These are phyloP conservation scores for Panonychus citri DNA, from an alignment of 1,140 invertebrate species.

Conservation along the genomic window DNA sequence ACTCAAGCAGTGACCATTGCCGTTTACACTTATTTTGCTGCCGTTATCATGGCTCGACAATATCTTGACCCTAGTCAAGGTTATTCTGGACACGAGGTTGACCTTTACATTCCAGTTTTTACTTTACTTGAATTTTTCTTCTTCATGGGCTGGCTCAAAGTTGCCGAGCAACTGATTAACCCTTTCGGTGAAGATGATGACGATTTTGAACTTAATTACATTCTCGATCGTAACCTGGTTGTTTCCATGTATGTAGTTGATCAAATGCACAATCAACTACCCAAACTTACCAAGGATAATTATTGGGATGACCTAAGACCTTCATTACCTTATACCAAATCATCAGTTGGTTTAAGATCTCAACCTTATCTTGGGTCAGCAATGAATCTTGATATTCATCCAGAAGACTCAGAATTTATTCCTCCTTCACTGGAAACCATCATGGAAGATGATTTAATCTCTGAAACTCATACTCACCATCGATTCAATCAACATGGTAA, in stretches of 20 bases:
- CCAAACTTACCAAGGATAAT: constrained; percentile 19
- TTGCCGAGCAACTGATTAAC: constrained; percentile 23
- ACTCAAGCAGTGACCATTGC: constrained; percentile 24
- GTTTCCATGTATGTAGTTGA: constrained; percentile 14
- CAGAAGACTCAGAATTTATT: constrained; percentile 15
- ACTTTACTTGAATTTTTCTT: constrained; percentile 59
- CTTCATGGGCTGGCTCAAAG: constrained; percentile 70
- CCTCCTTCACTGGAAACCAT: constrained; percentile 13
- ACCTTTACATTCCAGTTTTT: constrained; percentile 18
- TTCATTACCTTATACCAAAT: constrained; percentile 22
- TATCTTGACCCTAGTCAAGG: constrained; percentile 34
- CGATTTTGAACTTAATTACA: constrained; percentile 24
- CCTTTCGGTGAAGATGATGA: constrained; percentile 30
- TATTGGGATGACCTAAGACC: constrained; percentile 24
- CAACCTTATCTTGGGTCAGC: constrained; percentile 17
- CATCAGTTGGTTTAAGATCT: constrained; percentile 13
- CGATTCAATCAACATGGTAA: not conserved
- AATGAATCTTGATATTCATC: constrained; percentile 15
- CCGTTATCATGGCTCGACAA: constrained; percentile 55
- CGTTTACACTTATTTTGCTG: constrained; percentile 72
- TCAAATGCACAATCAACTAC: constrained; percentile 14
- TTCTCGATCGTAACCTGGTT: constrained; percentile 12
- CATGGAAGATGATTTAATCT: constrained; percentile 11
- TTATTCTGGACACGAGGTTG: constrained; percentile 16
- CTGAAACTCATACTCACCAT: constrained; percentile 1